Conservation (phyloP, 2,888 invertebrate species). For the Drosophila silvestris region DNA sequence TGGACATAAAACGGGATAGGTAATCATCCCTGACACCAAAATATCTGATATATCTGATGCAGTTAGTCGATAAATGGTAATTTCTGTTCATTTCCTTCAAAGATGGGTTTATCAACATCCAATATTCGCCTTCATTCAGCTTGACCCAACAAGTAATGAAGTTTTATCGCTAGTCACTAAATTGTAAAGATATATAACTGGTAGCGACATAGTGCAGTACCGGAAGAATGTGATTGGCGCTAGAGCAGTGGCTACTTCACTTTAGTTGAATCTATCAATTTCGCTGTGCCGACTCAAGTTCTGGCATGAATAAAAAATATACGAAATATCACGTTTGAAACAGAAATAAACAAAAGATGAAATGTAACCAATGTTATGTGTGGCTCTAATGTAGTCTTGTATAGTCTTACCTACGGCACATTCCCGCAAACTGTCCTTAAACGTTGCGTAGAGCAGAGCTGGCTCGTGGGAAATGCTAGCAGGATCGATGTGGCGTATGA, state of each 20-base stretch:
- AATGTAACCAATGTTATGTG: background rate
- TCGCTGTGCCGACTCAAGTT: background rate
- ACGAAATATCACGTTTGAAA: background rate
- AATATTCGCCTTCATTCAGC: background rate
- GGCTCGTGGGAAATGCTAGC: conserved; percentile 86
- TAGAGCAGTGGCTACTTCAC: no score
- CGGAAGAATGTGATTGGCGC: background rate
- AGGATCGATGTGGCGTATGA: conserved; percentile 87
- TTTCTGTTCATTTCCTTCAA: background rate
- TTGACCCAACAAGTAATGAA: background rate
- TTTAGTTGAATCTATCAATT: background rate
- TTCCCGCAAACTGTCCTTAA: conserved; percentile 88
- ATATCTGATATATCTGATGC: background rate
- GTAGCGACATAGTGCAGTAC: background rate
- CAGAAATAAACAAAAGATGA: background rate
- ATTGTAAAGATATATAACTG: background rate
- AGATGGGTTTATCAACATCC: background rate
- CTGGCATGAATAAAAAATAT: background rate
- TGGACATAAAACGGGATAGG: background rate
- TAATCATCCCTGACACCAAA: background rate
- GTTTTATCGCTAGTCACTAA: background rate
- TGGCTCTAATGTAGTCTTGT: background rate
- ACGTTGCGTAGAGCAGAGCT: conserved; percentile 87
- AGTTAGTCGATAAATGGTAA: background rate
- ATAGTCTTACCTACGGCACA: conserved; percentile 87